Evolutionary conservation across 2,797 vertebrate genomes (phyloP).

Genomic region (Eurystomus glaucurus): DNA sequence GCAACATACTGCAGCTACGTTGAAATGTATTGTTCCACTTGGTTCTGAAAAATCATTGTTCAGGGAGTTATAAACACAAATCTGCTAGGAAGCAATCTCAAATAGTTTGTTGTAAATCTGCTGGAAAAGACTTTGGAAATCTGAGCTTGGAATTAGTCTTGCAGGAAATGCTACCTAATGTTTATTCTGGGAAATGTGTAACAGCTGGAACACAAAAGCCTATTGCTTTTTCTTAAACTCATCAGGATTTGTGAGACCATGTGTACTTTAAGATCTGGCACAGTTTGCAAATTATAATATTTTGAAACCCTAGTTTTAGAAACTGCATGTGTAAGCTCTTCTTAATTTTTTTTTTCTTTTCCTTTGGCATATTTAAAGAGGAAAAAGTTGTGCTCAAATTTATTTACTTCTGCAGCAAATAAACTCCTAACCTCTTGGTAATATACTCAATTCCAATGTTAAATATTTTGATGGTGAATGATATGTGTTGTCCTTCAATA

Average conservation of each 20-base stretch:
- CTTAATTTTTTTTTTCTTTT: background rate
- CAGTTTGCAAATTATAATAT: background rate
- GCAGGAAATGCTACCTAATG: slow-evolving; percentile 43
- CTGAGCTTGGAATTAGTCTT: slow-evolving; percentile 27
- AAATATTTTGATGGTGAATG: background rate
- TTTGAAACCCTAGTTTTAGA: slow-evolving; percentile 5
- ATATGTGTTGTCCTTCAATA: background rate
- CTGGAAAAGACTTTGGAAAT: slow-evolving; percentile 24
- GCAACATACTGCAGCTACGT: background rate
- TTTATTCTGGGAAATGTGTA: slow-evolving; percentile 30
- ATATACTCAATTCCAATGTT: background rate
- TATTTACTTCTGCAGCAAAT: background rate
- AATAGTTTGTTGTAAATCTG: background rate
- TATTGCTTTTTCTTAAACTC: background rate
- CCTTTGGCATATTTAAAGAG: background rate
- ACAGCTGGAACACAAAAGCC: slow-evolving; percentile 5
- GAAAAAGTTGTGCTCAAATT: background rate
- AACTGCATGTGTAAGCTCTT: background rate
- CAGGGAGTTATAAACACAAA: background rate
- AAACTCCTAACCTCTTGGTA: background rate
- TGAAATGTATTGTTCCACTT: background rate
- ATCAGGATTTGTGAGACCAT: background rate
- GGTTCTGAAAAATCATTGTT: background rate
- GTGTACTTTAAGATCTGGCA: background rate
- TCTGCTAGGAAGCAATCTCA: background rate